phyloP scores from a whole-genome alignment of 1,140 invertebrate species.

The Temnothorax curvispinosus region DNA sequence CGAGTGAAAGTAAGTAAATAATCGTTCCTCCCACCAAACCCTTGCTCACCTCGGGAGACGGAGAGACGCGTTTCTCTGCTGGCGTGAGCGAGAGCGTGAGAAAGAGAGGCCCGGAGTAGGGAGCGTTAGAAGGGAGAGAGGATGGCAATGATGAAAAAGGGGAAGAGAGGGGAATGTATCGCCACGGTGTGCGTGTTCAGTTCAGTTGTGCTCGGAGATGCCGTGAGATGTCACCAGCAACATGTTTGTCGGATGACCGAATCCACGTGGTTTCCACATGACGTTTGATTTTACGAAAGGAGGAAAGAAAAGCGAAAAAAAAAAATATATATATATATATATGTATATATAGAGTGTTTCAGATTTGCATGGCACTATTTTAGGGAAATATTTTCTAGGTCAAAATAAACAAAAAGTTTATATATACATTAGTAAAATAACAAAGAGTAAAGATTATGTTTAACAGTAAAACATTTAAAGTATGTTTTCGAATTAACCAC shows the following conservation, averaged over 20 bases:
- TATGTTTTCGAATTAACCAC: no score
- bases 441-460: no score
- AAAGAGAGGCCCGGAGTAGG: slow-evolving; percentile 33
- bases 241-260: slow-evolving; percentile 46
- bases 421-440: no score
- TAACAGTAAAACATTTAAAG: no score
- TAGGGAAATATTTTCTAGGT: no score
- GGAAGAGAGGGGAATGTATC: not conserved
- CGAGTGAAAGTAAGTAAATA: slow-evolving; percentile 81
- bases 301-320: not conserved
- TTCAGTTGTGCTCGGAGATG: slow-evolving; percentile 49
- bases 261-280: slow-evolving; percentile 80
- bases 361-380: no score
- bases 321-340: not conserved
- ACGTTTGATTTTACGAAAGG: slow-evolving; percentile 68
- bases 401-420: no score
- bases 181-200: slow-evolving; percentile 16
- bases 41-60: slow-evolving; percentile 36
- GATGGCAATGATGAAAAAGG: not conserved
- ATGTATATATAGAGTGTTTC: no score
- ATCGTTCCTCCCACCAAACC: slow-evolving; percentile 71
- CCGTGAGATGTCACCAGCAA: slow-evolving; percentile 77
- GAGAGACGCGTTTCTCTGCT: slow-evolving; percentile 48
- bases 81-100: slow-evolving; percentile 40
- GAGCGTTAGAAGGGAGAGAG: slow-evolving; percentile 30